These are phyloP conservation scores for Bothrops jararaca DNA, from an alignment of 2,113 vertebrate genomes.

Conservation along the genomic window DNA sequence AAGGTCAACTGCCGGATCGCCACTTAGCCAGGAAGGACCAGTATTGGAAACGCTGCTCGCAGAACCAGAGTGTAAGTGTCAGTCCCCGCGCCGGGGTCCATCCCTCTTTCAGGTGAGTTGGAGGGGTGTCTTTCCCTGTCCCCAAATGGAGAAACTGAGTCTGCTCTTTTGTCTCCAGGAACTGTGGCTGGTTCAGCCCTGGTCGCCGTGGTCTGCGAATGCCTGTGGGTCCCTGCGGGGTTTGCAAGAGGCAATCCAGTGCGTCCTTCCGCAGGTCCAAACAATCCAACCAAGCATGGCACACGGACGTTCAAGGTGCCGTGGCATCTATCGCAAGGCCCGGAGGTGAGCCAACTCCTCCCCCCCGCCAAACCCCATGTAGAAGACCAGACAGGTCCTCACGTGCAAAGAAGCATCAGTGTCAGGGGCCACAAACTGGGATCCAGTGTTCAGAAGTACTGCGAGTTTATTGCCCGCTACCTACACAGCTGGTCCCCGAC, in stretches of 20 bases:
- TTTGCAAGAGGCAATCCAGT: conserved; percentile 89
- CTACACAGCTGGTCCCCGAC: too few species aligned
- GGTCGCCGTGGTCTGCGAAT: conserved; percentile 88
- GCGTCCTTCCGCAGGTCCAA: conserved; percentile 91
- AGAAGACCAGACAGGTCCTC: too few species aligned
- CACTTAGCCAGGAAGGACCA: conserved; percentile 76
- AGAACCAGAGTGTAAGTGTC: conserved; percentile 80
- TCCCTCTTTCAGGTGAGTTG: fast-evolving
- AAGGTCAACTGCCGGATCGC: conserved; percentile 81
- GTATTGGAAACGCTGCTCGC: conserved; percentile 73
- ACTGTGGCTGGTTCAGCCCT: conserved; percentile 88
- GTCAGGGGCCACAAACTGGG: too few species aligned
- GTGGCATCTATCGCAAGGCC: conserved; percentile 87
- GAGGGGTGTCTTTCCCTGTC: too few species aligned
- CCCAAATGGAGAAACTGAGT: fast-evolving
- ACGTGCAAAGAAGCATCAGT: too few species aligned
- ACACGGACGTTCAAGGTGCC: conserved; percentile 72
- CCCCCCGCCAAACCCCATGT: neutral
- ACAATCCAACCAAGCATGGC: conserved; percentile 75
- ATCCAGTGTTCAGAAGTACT: too few species aligned
- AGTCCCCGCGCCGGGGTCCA: neutral
- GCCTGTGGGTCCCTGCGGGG: conserved; percentile 83
- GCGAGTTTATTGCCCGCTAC: too few species aligned
- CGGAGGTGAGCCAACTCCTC: conserved; percentile 71
- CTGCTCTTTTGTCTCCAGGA: conserved; percentile 57